Conservation (phyloP, 2,797 vertebrate genomes). For the Pangasius mekongensis region DNA sequence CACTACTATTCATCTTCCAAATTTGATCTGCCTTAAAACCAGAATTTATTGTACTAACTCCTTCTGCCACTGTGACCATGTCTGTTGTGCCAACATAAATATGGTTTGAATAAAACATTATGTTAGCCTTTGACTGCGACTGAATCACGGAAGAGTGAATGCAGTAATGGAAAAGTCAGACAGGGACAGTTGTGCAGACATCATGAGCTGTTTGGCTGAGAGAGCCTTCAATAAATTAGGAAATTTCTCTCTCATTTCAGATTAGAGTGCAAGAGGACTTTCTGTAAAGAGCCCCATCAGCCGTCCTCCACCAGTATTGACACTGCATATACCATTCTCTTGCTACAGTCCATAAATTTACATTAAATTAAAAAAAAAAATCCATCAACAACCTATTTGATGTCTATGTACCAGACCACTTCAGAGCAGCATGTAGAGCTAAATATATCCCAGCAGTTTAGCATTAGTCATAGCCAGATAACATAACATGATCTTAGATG, state of each 20-base stretch:
- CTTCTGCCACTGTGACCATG: not conserved
- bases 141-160: slow-evolving; percentile 31
- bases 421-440: not conserved
- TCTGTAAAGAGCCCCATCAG: slow-evolving; percentile 41
- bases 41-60: not conserved
- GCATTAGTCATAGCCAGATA: not conserved
- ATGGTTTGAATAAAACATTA: slow-evolving; percentile 18
- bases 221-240: slow-evolving; percentile 6
- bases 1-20: slow-evolving; percentile 4
- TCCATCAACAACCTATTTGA: not conserved
- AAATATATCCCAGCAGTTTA: not conserved
- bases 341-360: slow-evolving; percentile 45
- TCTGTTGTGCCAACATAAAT: slow-evolving; percentile 23
- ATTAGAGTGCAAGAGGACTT: slow-evolving; percentile 41
- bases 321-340: slow-evolving; percentile 16
- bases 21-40: slow-evolving; percentile 11
- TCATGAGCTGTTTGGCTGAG: slow-evolving; percentile 27
- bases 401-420: slow-evolving; percentile 26
- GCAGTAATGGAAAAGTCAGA: slow-evolving; percentile 36
- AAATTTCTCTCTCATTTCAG: slow-evolving; percentile 11
- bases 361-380: slow-evolving; percentile 35
- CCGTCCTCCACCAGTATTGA: slow-evolving; percentile 1
- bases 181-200: slow-evolving; percentile 17
- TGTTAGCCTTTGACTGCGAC: slow-evolving; percentile 20
- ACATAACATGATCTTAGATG: not conserved